These are phyloP conservation scores for Germaria angustata DNA, from an alignment of 2,888 invertebrate genomes.

Conservation along the genomic window DNA sequence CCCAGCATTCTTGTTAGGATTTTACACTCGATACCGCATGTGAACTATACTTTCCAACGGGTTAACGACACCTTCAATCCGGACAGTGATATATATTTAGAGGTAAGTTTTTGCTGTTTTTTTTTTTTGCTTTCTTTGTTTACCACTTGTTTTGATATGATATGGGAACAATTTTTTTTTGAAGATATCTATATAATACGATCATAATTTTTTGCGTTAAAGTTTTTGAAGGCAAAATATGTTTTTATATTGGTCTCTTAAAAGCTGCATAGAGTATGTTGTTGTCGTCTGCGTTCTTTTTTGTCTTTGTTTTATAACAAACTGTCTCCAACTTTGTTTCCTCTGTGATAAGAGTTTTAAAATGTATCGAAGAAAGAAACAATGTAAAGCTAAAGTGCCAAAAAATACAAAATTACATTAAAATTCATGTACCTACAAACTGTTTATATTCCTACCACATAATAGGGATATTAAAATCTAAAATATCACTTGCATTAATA, in stretches of 20 bases:
- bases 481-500: no score
- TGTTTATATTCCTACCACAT: no score
- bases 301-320: conserved; percentile 12
- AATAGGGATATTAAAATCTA: no score
- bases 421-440: no score
- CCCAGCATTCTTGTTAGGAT: conserved; percentile 91
- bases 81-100: conserved; percentile 92
- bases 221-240: background rate
- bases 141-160: no score
- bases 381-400: conserved; percentile 42
- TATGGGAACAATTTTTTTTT: no score
- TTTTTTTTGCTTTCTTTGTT: background rate
- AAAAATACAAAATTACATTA: background rate
- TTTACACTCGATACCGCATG: conserved; percentile 94
- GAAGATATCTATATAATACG: background rate
- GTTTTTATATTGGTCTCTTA: background rate
- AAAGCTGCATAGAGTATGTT: conserved; percentile 12
- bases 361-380: conserved; percentile 34
- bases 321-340: conserved; percentile 24
- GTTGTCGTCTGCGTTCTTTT: conserved; percentile 12
- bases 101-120: conserved; percentile 82
- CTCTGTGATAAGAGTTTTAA: conserved; percentile 40
- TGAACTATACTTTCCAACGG: conserved; percentile 92
- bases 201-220: background rate
- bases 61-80: conserved; percentile 96